phyloP scores from a whole-genome alignment of 2,888 invertebrate genomes.

The Lepidocyrtinus sp. region DNA sequence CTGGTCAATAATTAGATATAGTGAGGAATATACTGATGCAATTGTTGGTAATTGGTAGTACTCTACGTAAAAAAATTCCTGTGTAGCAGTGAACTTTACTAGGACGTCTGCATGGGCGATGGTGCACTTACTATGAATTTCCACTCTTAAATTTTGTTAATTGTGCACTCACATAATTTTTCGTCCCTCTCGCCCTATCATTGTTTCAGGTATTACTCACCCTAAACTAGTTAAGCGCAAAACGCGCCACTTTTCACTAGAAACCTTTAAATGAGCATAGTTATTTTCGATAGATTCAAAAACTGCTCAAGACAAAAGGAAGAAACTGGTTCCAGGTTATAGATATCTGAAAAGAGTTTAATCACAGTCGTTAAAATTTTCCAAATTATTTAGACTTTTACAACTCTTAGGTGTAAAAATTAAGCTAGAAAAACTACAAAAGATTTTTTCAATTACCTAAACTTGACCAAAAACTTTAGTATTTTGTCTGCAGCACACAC shows the following conservation, averaged over 20 bases:
- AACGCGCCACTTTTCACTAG: no score
- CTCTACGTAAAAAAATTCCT: background rate
- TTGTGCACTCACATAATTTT: no score
- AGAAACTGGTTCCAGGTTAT: no score
- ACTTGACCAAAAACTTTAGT: background rate
- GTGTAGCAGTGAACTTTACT: background rate
- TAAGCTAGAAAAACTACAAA: no score
- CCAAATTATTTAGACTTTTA: background rate
- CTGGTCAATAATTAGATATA: background rate
- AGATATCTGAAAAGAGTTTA: no score
- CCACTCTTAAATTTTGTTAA: background rate
- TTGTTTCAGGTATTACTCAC: background rate
- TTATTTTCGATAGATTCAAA: no score
- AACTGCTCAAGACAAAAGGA: no score
- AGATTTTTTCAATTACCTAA: no score
- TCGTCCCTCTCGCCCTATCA: background rate
- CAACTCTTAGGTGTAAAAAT: no score
- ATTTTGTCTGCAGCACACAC: background rate
- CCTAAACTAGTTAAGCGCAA: no score
- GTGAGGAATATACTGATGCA: background rate
- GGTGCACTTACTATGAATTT: background rate
- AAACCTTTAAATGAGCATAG: no score
- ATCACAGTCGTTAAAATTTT: no score
- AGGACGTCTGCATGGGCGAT: background rate
- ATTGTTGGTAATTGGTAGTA: background rate